A percentile compares a stretch with the other conserved stretches of the same genome.
These are phyloP conservation scores for Carcina quercana DNA, from an alignment of 2,888 invertebrate species.

Conservation along the genomic window DNA sequence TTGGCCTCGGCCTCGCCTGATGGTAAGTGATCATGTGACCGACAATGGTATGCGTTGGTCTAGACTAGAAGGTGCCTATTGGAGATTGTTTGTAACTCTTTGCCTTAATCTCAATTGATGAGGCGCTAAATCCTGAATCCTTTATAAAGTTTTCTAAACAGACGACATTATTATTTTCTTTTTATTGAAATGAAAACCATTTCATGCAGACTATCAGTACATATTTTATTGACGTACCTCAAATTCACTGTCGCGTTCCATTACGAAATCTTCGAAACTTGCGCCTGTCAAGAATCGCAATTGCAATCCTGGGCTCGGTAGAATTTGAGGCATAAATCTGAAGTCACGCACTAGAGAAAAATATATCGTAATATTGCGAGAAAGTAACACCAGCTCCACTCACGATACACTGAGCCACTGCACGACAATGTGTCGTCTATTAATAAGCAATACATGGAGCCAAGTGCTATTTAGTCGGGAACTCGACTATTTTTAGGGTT, in stretches of 20 bases:
- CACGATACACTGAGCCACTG: constrained; percentile 47
- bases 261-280: constrained; percentile 55
- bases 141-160: too few species aligned
- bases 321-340: constrained; percentile 16
- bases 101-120: too few species aligned
- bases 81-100: too few species aligned
- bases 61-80: too few species aligned
- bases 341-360: constrained; percentile 15
- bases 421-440: constrained; percentile 47
- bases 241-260: constrained; percentile 61
- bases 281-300: constrained; percentile 41
- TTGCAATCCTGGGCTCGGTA: constrained; percentile 27
- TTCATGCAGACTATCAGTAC: too few species aligned
- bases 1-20: too few species aligned
- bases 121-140: too few species aligned
- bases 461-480: constrained; percentile 43
- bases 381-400: constrained; percentile 34
- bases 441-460: constrained; percentile 57
- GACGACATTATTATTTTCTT: too few species aligned
- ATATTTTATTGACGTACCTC: constrained; percentile 48
- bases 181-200: too few species aligned
- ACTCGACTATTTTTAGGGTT: constrained; percentile 36
- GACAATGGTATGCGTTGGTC: too few species aligned
- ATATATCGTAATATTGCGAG: constrained; percentile 27
- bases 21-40: too few species aligned